Evolutionary conservation across 2,797 vertebrate species (phyloP), one percentile per base, ranked within the genome.

Genomic region (Myripristis murdjan): DNA sequence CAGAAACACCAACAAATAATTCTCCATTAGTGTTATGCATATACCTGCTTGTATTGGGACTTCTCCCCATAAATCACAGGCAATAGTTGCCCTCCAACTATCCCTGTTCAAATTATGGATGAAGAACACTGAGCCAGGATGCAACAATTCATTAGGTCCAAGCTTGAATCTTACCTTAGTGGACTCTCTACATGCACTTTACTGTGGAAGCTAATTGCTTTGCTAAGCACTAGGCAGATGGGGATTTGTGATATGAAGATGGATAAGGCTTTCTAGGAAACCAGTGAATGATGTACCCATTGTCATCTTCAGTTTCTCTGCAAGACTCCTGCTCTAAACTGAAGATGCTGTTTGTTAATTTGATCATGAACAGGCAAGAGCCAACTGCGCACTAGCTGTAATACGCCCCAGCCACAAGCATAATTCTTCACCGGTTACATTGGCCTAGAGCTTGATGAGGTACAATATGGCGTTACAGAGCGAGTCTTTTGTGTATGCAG

Each of bases 211-310:
- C 64, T 14, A 26, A 44, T 20, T 28, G 65, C 65, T 58, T 58
- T 48, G 54, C 54, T 39, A 68, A 58, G 54, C 54, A 68, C 37
- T 43, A 58, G 64, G 57, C 64, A 47, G 20, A 44, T 55, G 15
- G 33, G 14, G 22, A 57, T 49, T 31, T 58, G 44, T 58, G 20
- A 57, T 31, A 37, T 28, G 23, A 46, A 48, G 55, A 68, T 39
- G 33, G 54, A 68, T 68, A 46, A 68, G 44, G 44, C 55, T 46
- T 68, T 20, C 16, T 26, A 3, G 28, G 15, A 15, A 67, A 37
- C 54, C 22, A 47, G 22, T 23, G 47, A 22, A 48, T 16, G 44
- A 62, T 14, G 3, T 12, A 39, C 37, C 37, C 37, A 39, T 39
- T 12, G 14, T 39, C 37, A 39, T 35, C 33, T 35, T 35, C 8